phyloP scores from a whole-genome alignment of 2,113 vertebrate species.

The Hydrolagus affinis region DNA sequence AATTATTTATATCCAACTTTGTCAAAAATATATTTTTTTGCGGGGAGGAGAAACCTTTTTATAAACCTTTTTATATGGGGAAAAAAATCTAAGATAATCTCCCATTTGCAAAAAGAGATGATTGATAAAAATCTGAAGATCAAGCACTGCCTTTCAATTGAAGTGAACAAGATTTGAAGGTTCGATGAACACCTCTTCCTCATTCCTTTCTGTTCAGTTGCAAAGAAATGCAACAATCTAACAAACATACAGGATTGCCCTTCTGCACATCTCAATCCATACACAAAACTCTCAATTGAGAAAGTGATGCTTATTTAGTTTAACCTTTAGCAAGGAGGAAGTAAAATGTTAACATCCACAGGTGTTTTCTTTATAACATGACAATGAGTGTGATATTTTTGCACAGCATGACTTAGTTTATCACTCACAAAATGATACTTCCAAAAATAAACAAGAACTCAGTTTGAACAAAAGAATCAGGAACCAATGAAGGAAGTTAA shows the following conservation, averaged over 20 bases:
- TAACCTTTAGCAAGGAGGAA: not conserved
- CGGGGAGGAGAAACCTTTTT: too few relatives aligned
- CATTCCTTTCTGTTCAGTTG: not conserved
- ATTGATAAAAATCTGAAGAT: not conserved
- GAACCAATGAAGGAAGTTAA: slow-evolving; percentile 10
- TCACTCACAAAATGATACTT: slow-evolving; percentile 16
- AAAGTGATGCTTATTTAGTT: not conserved
- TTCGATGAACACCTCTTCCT: not conserved
- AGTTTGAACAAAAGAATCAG: not conserved
- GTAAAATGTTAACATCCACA: not conserved
- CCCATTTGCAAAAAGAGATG: not conserved
- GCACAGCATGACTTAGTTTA: slow-evolving; percentile 12
- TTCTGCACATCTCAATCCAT: not conserved
- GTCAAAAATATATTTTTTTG: not conserved
- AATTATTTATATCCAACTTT: not conserved
- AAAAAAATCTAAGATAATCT: not conserved
- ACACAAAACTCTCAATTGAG: slow-evolving; percentile 3
- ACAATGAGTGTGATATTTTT: slow-evolving; percentile 24
- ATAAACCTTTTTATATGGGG: not conserved
- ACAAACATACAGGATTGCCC: not conserved
- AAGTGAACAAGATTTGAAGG: not conserved
- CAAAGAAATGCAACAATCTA: not conserved
- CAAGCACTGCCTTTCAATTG: not conserved
- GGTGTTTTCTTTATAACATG: slow-evolving; percentile 11
- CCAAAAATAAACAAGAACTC: slow-evolving; percentile 18